Percentiles rank a stretch among this genome's conserved stretches.
phyloP scores from a whole-genome alignment of 2,797 vertebrate genomes.

The Brachymystax lenok region DNA sequence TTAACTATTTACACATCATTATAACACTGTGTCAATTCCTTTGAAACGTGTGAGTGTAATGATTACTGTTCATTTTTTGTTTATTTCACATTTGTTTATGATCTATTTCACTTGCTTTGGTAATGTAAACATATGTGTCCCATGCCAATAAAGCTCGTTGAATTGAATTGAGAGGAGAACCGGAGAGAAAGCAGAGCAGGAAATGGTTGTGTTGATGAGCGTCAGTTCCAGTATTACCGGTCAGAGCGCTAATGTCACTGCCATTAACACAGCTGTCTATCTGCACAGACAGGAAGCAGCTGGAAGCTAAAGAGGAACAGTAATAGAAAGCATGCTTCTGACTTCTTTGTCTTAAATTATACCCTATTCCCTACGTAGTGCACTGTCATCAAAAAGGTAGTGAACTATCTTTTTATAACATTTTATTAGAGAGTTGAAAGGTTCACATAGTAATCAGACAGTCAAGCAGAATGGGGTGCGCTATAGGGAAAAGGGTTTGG shows the following conservation, averaged over 20 bases:
- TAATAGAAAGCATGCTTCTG: background rate
- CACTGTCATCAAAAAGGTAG: no score
- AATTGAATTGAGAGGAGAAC: no score
- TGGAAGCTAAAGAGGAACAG: background rate
- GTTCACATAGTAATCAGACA: background rate
- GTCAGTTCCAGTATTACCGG: slow-evolving; percentile 36
- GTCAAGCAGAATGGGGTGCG: background rate
- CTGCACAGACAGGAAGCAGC: slow-evolving; percentile 1
- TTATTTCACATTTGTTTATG: no score
- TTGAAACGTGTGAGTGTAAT: no score
- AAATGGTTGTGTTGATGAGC: slow-evolving; percentile 20
- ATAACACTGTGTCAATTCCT: no score
- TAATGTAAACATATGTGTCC: no score
- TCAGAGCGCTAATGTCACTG: background rate
- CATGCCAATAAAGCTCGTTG: no score
- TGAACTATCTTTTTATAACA: no score
- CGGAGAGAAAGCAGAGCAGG: slow-evolving; percentile 16
- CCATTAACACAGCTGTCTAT: background rate
- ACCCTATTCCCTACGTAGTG: no score
- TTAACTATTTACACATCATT: no score
- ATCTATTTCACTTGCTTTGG: no score
- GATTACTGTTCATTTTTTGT: no score
- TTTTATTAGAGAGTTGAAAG: background rate
- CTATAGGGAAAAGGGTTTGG: background rate
- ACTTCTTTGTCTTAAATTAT: background rate